Base-by-base conservation (phyloP, 1,140 invertebrate species). In the Lysiphlebus fabarum region DNA sequence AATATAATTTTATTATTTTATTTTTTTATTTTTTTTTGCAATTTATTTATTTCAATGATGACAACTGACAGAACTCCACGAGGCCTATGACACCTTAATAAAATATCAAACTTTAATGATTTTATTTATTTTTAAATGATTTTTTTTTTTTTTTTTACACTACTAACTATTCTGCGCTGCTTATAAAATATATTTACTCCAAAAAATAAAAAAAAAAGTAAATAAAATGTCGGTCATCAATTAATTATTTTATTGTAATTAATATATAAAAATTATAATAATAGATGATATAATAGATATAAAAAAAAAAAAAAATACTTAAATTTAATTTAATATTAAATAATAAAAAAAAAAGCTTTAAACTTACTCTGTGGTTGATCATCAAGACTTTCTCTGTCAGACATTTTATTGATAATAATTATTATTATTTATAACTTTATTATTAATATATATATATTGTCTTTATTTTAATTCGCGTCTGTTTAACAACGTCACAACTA, bases 321-420 rank as follows among this genome's bases (percentile, higher is more conserved):
- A n/a, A n/a, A n/a, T n/a, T n/a, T n/a, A n/a, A n/a, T n/a, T n/a
- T n/a, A n/a, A n/a, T n/a, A n/a, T n/a, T n/a, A n/a, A n/a, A n/a
- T n/a, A n/a, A n/a, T n/a, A n/a, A n/a, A n/a, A n/a, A n/a, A n/a
- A n/a, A n/a, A n/a, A n/a, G n/a, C n/a, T n/a, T n/a, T n/a, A n/a
- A 36, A 60, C 80, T 78, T 78, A 82, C 81, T 82, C 79, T 81
- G 81, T 66, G 77, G 79, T 72, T 82, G 81, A 69, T 83, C 81
- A 77, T 83, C 82, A 70, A 81, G 79, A 71, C 82, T 83, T 73
- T 82, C 82, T 64, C 79, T 80, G 75, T 83, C 82, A 72, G 82
- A 83, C 82, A 83, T 83, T 67, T 66, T 10, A 40, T 12, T 26
- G 14, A n/a, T 33, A 11, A 12, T 10, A 45, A 26, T 44, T n/a